phyloP scores from a whole-genome alignment of 2,113 vertebrate genomes.

The Corythornis cristatus region DNA sequence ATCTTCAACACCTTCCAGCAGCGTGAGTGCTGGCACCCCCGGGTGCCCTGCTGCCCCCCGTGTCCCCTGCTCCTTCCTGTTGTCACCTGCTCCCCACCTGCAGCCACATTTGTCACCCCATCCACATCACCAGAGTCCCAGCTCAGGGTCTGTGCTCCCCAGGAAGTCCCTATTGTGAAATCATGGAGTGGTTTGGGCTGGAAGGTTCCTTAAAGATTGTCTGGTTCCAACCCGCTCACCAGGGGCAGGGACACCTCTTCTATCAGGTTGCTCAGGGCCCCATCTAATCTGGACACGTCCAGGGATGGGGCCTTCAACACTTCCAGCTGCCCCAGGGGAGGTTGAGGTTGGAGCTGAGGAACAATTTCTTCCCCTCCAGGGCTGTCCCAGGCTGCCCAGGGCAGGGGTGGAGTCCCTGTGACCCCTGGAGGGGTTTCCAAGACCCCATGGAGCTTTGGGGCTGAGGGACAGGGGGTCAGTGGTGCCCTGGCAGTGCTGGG shows the following conservation, averaged over 20 bases:
- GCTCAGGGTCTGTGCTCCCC: accelerated
- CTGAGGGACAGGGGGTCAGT: background rate
- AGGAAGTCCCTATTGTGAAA: background rate
- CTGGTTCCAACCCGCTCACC: background rate
- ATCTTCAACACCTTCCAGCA: slow-evolving; percentile 84
- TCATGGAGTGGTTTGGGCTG: background rate
- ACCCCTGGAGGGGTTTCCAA: too few relatives aligned
- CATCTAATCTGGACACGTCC: background rate
- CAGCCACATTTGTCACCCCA: accelerated
- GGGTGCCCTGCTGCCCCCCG: background rate
- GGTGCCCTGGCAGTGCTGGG: background rate
- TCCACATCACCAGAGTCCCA: background rate
- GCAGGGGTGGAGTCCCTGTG: background rate
- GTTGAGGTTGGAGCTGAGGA: background rate
- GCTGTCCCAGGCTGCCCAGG: background rate
- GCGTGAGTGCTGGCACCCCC: slow-evolving; percentile 73
- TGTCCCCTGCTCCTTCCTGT: background rate
- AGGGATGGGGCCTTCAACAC: too few relatives aligned
- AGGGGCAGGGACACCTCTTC: background rate
- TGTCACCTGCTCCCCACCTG: too few relatives aligned
- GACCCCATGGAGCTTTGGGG: background rate
- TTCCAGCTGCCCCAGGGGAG: background rate
- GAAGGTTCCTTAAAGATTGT: background rate
- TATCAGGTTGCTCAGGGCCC: background rate
- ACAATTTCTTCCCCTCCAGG: background rate